phyloP scores from a whole-genome alignment of 2,113 vertebrate species.

The Pogona vitticeps region DNA sequence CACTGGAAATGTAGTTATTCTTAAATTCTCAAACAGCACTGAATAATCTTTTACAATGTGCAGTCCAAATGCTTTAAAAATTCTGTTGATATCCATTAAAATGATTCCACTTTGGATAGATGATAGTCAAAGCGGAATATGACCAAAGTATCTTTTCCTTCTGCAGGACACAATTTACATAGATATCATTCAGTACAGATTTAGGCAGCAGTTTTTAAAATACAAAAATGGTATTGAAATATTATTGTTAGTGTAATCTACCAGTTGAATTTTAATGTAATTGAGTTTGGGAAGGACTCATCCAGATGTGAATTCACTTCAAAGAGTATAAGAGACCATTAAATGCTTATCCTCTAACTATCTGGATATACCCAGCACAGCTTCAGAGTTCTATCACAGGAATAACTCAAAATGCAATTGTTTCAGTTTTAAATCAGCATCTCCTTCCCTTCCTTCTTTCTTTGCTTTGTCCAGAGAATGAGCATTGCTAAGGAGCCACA shows the following conservation, averaged over 20 bases:
- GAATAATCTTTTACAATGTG: constrained; percentile 12
- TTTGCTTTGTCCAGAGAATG: neutral
- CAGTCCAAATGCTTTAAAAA: neutral
- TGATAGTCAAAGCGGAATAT: neutral
- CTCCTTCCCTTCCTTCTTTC: neutral
- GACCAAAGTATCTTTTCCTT: neutral
- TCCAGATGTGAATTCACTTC: neutral
- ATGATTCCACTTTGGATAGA: neutral
- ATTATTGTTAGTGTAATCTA: neutral
- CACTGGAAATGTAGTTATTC: neutral
- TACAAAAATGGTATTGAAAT: neutral
- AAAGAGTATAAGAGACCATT: neutral
- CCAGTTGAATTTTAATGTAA: neutral
- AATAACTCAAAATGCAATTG: neutral
- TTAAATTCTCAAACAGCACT: neutral
- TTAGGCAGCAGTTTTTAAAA: neutral
- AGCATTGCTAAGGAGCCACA: neutral
- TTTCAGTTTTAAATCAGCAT: neutral
- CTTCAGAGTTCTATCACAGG: neutral
- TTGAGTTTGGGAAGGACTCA: neutral
- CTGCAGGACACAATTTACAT: neutral
- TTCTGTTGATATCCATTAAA: neutral
- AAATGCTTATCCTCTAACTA: neutral
- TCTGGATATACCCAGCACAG: neutral
- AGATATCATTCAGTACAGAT: neutral